phyloP scores from a whole-genome alignment of 2,888 invertebrate genomes.

The Timandra comae region DNA sequence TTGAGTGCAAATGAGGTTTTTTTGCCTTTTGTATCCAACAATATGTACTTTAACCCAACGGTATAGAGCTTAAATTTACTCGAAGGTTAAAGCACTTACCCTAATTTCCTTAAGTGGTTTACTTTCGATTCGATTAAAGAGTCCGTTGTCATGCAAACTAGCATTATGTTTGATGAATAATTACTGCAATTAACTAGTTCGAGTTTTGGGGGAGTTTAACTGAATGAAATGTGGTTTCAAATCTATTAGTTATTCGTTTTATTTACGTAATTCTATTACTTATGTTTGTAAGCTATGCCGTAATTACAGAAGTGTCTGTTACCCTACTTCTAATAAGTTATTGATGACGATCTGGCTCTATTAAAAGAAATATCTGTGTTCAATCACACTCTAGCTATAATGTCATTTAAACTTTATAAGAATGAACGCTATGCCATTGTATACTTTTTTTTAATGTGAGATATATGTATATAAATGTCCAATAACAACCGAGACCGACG shows the following conservation, averaged over 20 bases:
- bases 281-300: no score
- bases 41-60: constrained; percentile 1
- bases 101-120: constrained; percentile 26
- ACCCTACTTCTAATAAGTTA: no score
- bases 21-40: constrained; percentile 21
- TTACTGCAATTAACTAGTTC: constrained; percentile 13
- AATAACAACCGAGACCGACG: no score
- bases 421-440: no score
- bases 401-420: no score
- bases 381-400: no score
- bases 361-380: no score
- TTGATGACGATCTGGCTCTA: no score
- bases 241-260: not conserved
- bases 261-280: no score
- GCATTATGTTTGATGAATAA: constrained; percentile 19
- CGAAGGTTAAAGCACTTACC: constrained; percentile 20
- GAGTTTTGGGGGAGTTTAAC: constrained; percentile 8
- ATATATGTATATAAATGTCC: no score
- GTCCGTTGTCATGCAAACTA: constrained; percentile 27
- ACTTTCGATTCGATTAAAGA: constrained; percentile 25
- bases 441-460: no score
- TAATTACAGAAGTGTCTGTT: no score
- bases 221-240: constrained; percentile 1
- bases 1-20: constrained; percentile 65
- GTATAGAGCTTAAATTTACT: constrained; percentile 5